Evolutionary conservation across 1,140 invertebrate genomes (phyloP).

Genomic region (Conus ventricosus): DNA sequence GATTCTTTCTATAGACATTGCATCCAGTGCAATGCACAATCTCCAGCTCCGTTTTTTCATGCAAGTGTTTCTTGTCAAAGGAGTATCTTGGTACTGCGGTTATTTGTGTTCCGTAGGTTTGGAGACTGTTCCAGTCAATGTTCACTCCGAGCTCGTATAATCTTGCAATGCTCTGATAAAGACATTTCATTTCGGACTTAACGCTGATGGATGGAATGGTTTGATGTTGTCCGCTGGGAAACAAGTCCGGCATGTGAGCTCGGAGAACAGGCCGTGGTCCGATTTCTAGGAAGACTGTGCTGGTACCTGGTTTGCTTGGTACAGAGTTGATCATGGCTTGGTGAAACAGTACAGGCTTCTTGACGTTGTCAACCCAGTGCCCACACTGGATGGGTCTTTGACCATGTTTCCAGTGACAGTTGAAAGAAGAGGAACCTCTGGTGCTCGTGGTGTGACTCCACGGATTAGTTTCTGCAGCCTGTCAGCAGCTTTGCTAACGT

Average conservation of each 20-base stretch:
- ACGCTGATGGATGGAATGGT: slow-evolving; percentile 53
- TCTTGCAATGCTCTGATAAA: slow-evolving; percentile 25
- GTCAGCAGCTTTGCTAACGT: slow-evolving; percentile 38
- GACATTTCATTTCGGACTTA: slow-evolving; percentile 37
- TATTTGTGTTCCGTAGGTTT: not conserved
- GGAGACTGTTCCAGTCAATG: slow-evolving; percentile 45
- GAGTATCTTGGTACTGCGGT: slow-evolving; percentile 41
- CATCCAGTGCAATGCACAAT: not conserved
- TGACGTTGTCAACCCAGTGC: slow-evolving; percentile 54
- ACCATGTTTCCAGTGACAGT: slow-evolving; percentile 49
- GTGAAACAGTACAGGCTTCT: slow-evolving; percentile 51
- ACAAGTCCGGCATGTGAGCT: slow-evolving; percentile 47
- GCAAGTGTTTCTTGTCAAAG: slow-evolving; percentile 31
- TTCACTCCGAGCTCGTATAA: slow-evolving; percentile 42
- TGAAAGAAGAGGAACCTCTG: slow-evolving; percentile 46
- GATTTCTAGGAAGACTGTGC: slow-evolving; percentile 57
- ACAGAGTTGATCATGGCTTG: slow-evolving; percentile 41
- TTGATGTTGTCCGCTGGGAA: slow-evolving; percentile 33
- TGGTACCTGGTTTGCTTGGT: not conserved
- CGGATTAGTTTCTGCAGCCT: slow-evolving; percentile 20
- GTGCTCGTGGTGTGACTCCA: slow-evolving; percentile 19
- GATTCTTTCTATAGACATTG: slow-evolving; percentile 4
- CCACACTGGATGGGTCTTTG: not conserved
- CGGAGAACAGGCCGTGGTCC: slow-evolving; percentile 55
- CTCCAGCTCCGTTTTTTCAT: not conserved